phyloP scores from a whole-genome alignment of 2,797 vertebrate species.

The Syngnathus acus region DNA sequence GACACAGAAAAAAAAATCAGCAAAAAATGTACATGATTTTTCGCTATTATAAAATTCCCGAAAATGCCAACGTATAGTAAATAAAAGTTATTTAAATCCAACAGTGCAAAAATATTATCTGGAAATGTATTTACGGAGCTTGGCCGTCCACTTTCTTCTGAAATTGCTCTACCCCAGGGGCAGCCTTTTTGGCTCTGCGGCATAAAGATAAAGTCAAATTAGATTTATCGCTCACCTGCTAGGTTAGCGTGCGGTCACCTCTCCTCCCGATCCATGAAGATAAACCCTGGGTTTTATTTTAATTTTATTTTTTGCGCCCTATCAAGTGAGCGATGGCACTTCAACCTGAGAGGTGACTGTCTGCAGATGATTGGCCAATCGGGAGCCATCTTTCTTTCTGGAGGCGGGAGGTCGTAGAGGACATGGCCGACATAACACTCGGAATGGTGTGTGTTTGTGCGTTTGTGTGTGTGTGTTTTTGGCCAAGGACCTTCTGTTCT shows the following conservation, averaged over 20 bases:
- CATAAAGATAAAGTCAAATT: constrained; percentile 39
- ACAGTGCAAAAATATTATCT: no score
- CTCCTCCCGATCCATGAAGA: background rate
- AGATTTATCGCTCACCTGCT: constrained; percentile 36
- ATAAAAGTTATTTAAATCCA: no score
- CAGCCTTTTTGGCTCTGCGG: constrained; percentile 9
- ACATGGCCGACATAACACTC: constrained; percentile 28
- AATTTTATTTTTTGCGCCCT: constrained; percentile 12
- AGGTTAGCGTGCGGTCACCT: background rate
- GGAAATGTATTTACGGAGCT: no score
- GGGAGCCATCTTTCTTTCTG: constrained; percentile 26
- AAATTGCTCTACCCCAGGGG: constrained; percentile 1
- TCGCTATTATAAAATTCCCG: no score
- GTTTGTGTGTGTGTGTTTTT: constrained; percentile 13
- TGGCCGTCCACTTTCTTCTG: no score
- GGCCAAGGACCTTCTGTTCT: constrained; percentile 55
- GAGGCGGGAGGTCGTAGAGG: constrained; percentile 34
- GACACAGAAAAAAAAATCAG: no score
- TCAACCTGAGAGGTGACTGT: constrained; percentile 40
- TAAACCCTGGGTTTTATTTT: background rate
- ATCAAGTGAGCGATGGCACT: constrained; percentile 25
- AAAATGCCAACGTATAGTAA: no score
- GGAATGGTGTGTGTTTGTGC: constrained; percentile 12
- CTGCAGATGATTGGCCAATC: constrained; percentile 29
- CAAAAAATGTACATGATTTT: no score